These are phyloP conservation scores for Zaprionus capensis DNA, from an alignment of 1,140 invertebrate species.

Conservation along the genomic window DNA sequence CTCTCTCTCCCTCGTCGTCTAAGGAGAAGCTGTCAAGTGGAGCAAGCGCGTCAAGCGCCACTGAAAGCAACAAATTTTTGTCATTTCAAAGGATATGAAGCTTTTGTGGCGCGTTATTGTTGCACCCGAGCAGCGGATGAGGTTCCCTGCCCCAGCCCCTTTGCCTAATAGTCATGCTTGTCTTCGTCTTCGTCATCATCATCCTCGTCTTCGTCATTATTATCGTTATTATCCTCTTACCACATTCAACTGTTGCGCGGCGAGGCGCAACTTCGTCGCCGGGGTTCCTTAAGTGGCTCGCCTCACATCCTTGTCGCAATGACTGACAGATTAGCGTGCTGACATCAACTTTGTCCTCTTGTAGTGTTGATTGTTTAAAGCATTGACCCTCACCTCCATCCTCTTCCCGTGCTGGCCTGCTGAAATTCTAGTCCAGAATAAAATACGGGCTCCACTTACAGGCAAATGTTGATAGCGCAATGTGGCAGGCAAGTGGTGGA, in stretches of 20 bases:
- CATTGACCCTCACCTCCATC: constrained; percentile 33
- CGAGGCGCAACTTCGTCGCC: constrained; percentile 44
- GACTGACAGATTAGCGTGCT: constrained; percentile 75
- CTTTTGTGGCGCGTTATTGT: constrained; percentile 47
- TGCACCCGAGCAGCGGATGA: constrained; percentile 30
- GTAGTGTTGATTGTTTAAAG: constrained; percentile 49
- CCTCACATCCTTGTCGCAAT: constrained; percentile 15
- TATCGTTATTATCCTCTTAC: background rate
- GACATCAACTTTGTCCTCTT: constrained; percentile 62
- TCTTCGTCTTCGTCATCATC: constrained; percentile 1
- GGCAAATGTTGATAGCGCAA: constrained; percentile 40
- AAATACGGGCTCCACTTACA: constrained; percentile 46
- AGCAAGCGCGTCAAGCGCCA: constrained; percentile 67
- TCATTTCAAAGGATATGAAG: constrained; percentile 68
- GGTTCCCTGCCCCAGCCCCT: constrained; percentile 12
- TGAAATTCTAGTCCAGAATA: constrained; percentile 12
- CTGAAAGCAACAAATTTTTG: constrained; percentile 72
- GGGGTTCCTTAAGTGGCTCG: constrained; percentile 35
- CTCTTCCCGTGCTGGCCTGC: background rate
- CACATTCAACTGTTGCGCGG: constrained; percentile 46
- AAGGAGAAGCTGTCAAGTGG: constrained; percentile 53
- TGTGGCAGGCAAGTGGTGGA: background rate
- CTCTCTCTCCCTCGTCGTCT: constrained; percentile 23
- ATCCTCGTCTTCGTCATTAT: constrained; percentile 7
- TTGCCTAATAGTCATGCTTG: constrained; percentile 25